Conservation (phyloP, 2,797 vertebrate species). For the Meriones psammophilus region DNA sequence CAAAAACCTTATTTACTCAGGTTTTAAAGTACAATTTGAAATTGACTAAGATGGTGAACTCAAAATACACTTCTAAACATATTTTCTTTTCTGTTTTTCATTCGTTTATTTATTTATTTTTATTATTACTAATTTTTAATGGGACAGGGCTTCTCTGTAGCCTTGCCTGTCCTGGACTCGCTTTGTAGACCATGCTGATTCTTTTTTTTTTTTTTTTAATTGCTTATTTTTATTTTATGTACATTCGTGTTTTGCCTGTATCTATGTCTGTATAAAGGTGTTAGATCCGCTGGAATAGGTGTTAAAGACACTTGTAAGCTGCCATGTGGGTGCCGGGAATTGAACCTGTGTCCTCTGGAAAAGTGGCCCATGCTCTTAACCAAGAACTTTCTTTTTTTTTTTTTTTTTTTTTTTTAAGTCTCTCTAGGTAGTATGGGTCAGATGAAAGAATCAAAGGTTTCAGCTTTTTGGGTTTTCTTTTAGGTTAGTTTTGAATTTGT, state of each 20-base stretch:
- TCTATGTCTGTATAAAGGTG: background rate
- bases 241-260: background rate
- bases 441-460: background rate
- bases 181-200: no score
- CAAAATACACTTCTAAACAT: constrained; percentile 31
- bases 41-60: constrained; percentile 18
- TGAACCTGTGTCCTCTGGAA: background rate
- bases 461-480: background rate
- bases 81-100: background rate
- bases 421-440: background rate
- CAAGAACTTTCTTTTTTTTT: background rate
- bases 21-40: constrained; percentile 52
- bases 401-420: background rate
- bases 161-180: no score
- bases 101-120: no score
- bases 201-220: background rate
- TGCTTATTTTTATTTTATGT: background rate
- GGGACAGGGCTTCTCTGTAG: no score
- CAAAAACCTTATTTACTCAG: background rate
- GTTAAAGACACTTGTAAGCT: background rate
- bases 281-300: background rate
- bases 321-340: background rate
- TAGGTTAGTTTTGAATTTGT: constrained; percentile 57
- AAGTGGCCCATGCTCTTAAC: background rate
- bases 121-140: no score